Base-by-base conservation (phyloP, 2,888 invertebrate species). In the Camptogramma bilineatum region DNA sequence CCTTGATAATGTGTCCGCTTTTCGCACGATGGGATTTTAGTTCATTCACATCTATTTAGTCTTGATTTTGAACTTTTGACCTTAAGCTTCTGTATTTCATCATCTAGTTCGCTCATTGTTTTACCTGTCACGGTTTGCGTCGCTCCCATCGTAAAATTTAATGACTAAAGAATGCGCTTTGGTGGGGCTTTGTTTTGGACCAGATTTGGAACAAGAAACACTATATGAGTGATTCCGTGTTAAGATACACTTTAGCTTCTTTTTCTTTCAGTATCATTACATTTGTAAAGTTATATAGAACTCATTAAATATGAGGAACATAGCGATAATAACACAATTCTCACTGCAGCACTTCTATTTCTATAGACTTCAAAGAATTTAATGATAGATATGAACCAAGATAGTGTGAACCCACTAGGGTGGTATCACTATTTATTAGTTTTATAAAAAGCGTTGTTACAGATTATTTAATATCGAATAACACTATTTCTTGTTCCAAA, bases 31-130 rank as follows among this genome's bases (percentile, higher is more conserved):
- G 74, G 64, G 78, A 70, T 64, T 68, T 56, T 66, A 75, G 81
- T 82, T 83, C 81, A 74, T 82, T 83, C 82, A 76, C 82, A 78
- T 79, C 62, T 62, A 58, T 68, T 66, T 58, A 69, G 69, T 69
- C 68, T 67, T 69, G 72, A 68, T 71, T 69, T 61, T 69, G 68
- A 74, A 71, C 69, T 63, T 74, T 54, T 76, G 72, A 78, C 77
- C 74, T 72, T 56, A 63, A 67, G 69, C 66, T 60, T 71, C 61
- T 63, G 54, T 54, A 52, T 66, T 66, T 64, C 57, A 60, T 65
- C 57, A 68, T 68, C 31, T 68, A 62, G 63, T 63, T 19, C 63
- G 50, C 39, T 48, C 55, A 62, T 70, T 68, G 64, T 66, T 63
- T 55, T 52, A 53, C 21, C 53, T 58, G 60, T 63, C 55, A 66